phyloP scores from a whole-genome alignment of 2,888 invertebrate genomes.

The Tanytarsus gracilentus region DNA sequence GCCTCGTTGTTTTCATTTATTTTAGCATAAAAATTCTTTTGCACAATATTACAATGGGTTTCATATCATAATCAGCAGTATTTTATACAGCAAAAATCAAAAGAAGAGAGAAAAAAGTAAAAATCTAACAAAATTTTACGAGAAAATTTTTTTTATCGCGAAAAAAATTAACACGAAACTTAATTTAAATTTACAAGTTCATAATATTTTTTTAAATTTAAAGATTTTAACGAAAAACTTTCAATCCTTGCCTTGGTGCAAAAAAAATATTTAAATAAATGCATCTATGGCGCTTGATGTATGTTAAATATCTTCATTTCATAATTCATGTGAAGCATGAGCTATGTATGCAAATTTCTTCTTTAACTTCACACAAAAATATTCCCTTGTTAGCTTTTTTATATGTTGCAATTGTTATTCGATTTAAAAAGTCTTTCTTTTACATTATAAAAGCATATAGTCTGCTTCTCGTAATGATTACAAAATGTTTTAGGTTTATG shows the following conservation, averaged over 20 bases:
- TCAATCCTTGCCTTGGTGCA: neutral
- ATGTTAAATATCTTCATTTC: constrained; percentile 28
- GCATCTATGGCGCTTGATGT: constrained; percentile 14
- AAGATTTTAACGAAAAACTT: neutral
- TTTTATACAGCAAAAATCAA: neutral
- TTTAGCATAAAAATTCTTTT: neutral
- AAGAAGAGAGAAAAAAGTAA: neutral
- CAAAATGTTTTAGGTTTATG: no score
- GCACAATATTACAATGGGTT: constrained; percentile 1
- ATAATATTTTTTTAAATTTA: no score
- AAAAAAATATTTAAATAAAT: constrained; percentile 1
- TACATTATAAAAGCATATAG: no score
- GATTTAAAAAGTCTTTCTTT: no score
- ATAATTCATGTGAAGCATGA: constrained; percentile 20
- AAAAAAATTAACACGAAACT: no score
- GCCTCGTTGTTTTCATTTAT: constrained; percentile 3
- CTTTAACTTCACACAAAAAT: neutral
- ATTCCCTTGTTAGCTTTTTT: neutral
- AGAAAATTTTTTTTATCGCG: no score
- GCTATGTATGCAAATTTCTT: constrained; percentile 1
- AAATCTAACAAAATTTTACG: neutral
- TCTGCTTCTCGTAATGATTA: no score
- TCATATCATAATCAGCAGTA: constrained; percentile 13
- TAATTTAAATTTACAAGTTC: neutral
- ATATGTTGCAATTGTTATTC: neutral